Base-by-base conservation (phyloP, 1,140 invertebrate genomes). In the Ceratitis capitata region DNA sequence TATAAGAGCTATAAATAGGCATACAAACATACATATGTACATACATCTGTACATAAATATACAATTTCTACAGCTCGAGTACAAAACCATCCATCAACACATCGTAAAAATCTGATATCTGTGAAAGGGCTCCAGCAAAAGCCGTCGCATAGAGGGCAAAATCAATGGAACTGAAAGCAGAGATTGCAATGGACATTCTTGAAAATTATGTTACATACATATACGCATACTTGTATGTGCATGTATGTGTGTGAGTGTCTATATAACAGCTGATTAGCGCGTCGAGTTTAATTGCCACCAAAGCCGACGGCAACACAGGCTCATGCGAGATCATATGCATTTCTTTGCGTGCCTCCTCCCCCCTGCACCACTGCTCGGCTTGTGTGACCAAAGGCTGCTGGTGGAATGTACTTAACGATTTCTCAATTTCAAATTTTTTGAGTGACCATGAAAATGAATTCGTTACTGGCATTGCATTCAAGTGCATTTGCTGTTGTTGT, bases 101-200 rank as follows among this genome's bases (percentile, higher is more conserved):
- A 78, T 78, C 69, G 69, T 78, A 78, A 78, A 69, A 78, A 78
- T 78, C 69, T 78, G 69, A 78, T 78, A 78, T 78, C 69, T 78
- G 69, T 78, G 69, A 78, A 78, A 78, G 39, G 23, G 39, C 69
- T 39, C n/a, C 69, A 32, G 35, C n/a, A n/a, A 69, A 35, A 39
- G 35, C 23, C 23, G 39, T n/a, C 69, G 39, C 69, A 23, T 19
- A 35, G 9, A 45, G 26, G 29, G 23, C 29, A 32, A 29, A 23
- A 2, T 29, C 9, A 2, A 23, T 45, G 39, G 39, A 35, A 78
- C 69, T 39, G 16, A 78, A 19, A 39, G 39, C 69, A 47, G 2
- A 12, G 32, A 4, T 35, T 19, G 61, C 32, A 10, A 78, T 78
- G 23, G 69, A 45, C 69, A 45, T 7, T 29, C 51, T 35, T 6